Evolutionary conservation across 2,888 invertebrate genomes (phyloP), one percentile per base, ranked within the genome.

Genomic region (Torymus texanus): DNA sequence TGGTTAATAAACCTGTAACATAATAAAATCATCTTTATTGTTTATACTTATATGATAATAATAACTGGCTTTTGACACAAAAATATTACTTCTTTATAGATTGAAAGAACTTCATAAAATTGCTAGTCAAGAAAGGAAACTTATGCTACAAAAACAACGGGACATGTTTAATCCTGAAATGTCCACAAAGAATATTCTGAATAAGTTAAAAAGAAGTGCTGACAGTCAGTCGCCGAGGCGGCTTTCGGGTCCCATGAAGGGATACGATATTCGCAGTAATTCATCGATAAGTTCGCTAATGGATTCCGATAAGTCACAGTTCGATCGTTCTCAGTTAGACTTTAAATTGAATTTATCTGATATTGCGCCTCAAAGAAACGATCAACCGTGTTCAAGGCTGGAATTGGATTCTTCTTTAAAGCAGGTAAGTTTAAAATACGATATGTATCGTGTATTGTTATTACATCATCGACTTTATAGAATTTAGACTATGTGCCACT

Each of bases 161-260:
- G 92, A 92, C 82, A 89, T 92, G 88, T 92, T 92, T 56, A 92
- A 92, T 87, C 90, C 91, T 59, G 92, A 92, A 84, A 88, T 92
- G 86, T 90, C 90, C 10, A 91, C 92, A 11, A 91, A 91, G 81
- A 91, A 91, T 79, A 91, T 91, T 85, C 85, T 91, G 58, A 89
- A 91, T 1, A 92, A 92, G 85, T 87, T 92, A 58, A 92, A 91
- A 84, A 87, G 91, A 75, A 90, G 89, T 61, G 90, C 90, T 0
- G 90, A 91, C 24, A 88, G 88, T 81, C 90, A 90, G 80, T 90
- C 90, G 0, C 90, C 90, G 8, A 86, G 91, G 10, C 87, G 91
- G 77, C 85, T 88, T 58, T 91, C 91, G 1, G 92, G 92, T 0
- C 92, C 92, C 1, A 88, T 92, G 87, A 92, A 91, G 83, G 92